A percentile compares a stretch with the other conserved stretches of the same genome.
These are phyloP conservation scores for Microcebus murinus DNA, from an alignment of 2,113 vertebrate genomes.

Conservation along the genomic window DNA sequence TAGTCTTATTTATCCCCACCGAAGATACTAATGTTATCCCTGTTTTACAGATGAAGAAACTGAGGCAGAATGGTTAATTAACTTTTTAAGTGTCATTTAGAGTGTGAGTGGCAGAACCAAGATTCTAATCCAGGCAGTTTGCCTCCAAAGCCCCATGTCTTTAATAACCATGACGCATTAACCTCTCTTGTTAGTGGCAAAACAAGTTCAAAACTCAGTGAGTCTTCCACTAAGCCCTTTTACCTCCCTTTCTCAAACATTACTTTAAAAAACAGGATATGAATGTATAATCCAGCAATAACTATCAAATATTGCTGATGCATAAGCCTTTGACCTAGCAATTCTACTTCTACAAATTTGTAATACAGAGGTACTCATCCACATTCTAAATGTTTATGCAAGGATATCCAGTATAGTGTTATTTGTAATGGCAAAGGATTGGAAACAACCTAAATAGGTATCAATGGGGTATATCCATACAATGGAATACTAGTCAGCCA, in stretches of 20 bases:
- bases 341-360: constrained; percentile 24
- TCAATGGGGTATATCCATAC: background rate
- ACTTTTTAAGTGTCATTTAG: background rate
- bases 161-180: background rate
- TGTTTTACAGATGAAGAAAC: constrained; percentile 5
- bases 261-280: background rate
- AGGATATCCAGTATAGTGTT: background rate
- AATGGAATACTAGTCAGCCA: background rate
- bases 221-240: background rate
- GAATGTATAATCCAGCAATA: background rate
- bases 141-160: background rate
- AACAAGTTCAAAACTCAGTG: background rate
- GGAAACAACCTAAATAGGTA: background rate
- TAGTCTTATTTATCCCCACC: background rate
- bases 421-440: background rate
- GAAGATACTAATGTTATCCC: background rate
- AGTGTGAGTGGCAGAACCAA: background rate
- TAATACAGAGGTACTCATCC: background rate
- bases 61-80: background rate
- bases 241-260: background rate
- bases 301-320: background rate
- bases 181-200: background rate
- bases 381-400: background rate
- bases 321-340: background rate
- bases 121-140: background rate